Evolutionary conservation across 2,797 vertebrate genomes (phyloP), one percentile per base, ranked within the genome.

Genomic region (Poeciliopsis presidionis): DNA sequence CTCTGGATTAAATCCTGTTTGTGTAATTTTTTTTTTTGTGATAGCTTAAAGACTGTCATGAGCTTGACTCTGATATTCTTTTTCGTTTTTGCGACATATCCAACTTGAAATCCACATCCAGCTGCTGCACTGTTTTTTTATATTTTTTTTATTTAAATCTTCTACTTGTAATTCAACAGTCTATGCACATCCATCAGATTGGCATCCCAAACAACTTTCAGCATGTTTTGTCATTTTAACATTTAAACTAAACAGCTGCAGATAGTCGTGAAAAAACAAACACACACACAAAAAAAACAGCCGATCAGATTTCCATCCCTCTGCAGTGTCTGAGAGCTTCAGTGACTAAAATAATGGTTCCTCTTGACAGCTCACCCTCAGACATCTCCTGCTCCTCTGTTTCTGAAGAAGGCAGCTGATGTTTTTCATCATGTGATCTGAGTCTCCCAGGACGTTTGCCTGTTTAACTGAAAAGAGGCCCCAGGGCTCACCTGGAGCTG

Each of bases 401-500:
- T 22, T 53, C 28, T 41, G 63, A 67, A 25, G 63, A 67, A 41
- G 20, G 41, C 73, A 28, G 41, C 41, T 46, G 16, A 53, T 20
- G 4, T 67, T 47, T 41, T 70, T 70, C 43, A 57, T 53, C 49
- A 28, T 30, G 46, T 55, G 47, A 77, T 70, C 47, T 51, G 8
- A 30, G 45, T 69, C 75, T 65, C 63, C 51, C 2, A 53, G 33
- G 75, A 76, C 46, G 2, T 7, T 51, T 41, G n/a, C 45, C 75
- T 41, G 49, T 45, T 53, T 69, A 71, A 30, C 41, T 77, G n/a
- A 71, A 57, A 71, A 53, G 51, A 59, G 28, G 45, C 53, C 51
- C 39, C 25, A 30, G 28, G 51, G 49, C 11, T 25, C 20, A 7
- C 51, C 41, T 13, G 7, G n/a, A 57, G 49, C 16, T 46, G 18